Evolutionary conservation across 2,797 vertebrate species (phyloP), one percentile per base, ranked within the genome.

Genomic region (Gadopsis marmoratus): DNA sequence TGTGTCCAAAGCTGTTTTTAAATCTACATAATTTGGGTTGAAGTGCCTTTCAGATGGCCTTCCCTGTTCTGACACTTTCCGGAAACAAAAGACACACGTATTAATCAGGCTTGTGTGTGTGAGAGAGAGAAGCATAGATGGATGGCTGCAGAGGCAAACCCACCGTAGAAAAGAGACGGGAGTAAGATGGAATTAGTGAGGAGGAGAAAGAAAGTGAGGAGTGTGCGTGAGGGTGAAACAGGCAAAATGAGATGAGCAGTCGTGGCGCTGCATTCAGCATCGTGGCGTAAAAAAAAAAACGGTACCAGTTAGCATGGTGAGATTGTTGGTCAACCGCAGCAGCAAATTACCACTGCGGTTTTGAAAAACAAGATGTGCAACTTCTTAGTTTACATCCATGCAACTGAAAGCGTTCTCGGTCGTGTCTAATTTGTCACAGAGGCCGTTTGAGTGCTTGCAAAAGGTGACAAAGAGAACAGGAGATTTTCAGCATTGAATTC

Each of bases 21-120:
- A 93, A 94, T 94, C 90, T 94, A 91, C 94, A 95, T 95, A 93
- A 95, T 95, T 95, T 93, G 86, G 86, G 84, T 88, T 94, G 92
- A 95, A 95, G 94, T 95, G 94, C 89, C 93, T 94, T 95, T 94
- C 89, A 94, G 84, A 94, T 87, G 91, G 93, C 92, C 93, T 93
- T 93, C 81, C 84, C 84, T 90, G 90, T 91, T 86, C 88, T 87
- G 85, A 91, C 91, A 90, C 92, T 91, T 93, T 86, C 37, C 56
- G 48, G 78, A 90, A 93, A 94, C 89, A 91, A 92, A 86, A 89
- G 89, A 81, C 86, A 81, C 86, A 93, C 92, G 95, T 93, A 79
- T 89, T 95, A 95, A 95, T 95, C 92, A 94, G 89, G 75, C 89
- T 81, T 58, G 60, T 65, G 23, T 26, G 64, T 54, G 19, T 47